Base-by-base conservation (phyloP, 2,113 vertebrate species). In the Lonchura striata region DNA sequence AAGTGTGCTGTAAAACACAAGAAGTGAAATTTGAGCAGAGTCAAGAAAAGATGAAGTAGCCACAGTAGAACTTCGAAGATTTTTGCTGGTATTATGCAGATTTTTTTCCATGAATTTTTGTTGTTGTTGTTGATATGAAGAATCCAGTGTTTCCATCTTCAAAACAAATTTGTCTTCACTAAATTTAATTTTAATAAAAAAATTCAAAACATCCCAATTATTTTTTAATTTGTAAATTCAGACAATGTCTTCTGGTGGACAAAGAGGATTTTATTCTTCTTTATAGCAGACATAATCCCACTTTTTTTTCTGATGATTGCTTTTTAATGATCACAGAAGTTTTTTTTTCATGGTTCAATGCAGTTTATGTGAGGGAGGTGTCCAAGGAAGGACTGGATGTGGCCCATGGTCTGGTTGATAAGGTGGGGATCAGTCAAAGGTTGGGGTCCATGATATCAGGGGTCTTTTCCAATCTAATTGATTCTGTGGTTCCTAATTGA, bases 131-230 rank as follows among this genome's bases (percentile, higher is more conserved):
- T 59, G 25, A 49, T 19, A 50, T 20, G n/a, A 7, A 50, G 9
- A 86, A 79, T 27, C 2, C 9, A 78, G 11, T 35, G 3, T 21
- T 87, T 50, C 46, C 31, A 11, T 9, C 31, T 59, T 79, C 16
- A 44, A 75, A 75, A 61, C 3, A 10, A 30, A 24, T 28, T 28
- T 22, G 7, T 18, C n/a, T 27, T 39, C 10, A 59, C 4, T 5
- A 52, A 53, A 52, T 47, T 60, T 56, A 33, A 47, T 76, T 76
- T 27, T 14, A 22, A 37, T 10, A 7, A 4, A 46, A 84, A 69
- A 30, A 0, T 3, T 4, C 1, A 44, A 41, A 39, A 5, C 2
- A 14, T 31, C 11, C 5, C 8, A 24, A 2, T 21, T 53, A 3
- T 13, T 30, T 46, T 23, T 56, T 21, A 33, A 5, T 74, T 37